Evolutionary conservation across 92 coral and sea anemone species (phyloP), one percentile per base, ranked within the genome.

Genomic region (Phenganax stokvisi): DNA sequence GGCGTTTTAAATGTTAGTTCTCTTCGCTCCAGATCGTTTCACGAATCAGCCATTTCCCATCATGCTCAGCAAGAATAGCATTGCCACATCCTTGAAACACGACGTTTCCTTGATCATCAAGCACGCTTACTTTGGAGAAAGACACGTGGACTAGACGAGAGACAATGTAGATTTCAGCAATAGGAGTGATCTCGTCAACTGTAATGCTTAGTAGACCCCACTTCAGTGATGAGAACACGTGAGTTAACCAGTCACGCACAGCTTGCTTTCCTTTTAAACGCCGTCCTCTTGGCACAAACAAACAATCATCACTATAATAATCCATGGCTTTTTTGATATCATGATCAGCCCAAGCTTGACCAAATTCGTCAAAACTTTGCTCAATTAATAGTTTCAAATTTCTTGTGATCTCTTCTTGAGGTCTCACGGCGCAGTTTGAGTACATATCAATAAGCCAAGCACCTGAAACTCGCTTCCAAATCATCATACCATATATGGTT

Each of bases 391-490:
- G 75, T 13, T 74, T 74, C 15, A 79, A 66, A 56, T 79, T 58
- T 29, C 25, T 66, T 37, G 71, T 57, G 62, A 29, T 79, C 7
- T 13, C 65, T 59, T 13, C 16, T 12, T 3, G 15, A 10, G 75
- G 75, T 12, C 75, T 74, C 16, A 79, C 79, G 37, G 83, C 83
- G 44, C 83, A 79, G 44, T 79, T 79, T 57, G 83, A 74, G 37
- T 79, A 62, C 28, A 74, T 74, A n/a, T 79, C 83, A 52, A 79
- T 79, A 0, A 79, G 78, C 83, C 76, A 79, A 6, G 76, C 72
- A 30, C 83, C 83, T 16, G 83, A 59, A 13, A 31, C 83, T 79
- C 55, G 27, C 83, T 79, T 79, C 83, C 83, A 79, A 11, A 79
- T 25, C 78, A 57, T 79, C 52, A 57, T 79, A 1, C 83, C 83